phyloP scores from a whole-genome alignment of 2,888 invertebrate species.

The Drosophila fulvimacula region DNA sequence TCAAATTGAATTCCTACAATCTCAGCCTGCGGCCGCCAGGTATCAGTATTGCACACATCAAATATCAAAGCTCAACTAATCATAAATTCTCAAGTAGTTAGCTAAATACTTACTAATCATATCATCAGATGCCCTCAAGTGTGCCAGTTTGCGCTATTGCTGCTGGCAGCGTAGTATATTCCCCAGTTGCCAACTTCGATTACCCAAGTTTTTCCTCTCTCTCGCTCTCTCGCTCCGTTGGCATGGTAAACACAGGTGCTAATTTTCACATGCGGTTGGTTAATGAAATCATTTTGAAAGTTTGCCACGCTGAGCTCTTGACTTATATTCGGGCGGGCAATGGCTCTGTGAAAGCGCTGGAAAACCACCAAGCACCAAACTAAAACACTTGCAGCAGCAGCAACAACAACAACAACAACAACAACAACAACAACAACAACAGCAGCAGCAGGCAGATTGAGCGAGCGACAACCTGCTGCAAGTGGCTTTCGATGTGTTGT shows the following conservation, averaged over 20 bases:
- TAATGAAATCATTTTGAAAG: slow-evolving; percentile 61
- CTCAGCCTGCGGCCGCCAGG: neutral
- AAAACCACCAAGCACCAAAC: slow-evolving; percentile 22
- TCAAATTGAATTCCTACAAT: neutral
- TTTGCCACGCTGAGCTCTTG: slow-evolving; percentile 48
- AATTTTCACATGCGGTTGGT: slow-evolving; percentile 63
- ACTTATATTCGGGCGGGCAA: slow-evolving; percentile 25
- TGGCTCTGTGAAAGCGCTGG: slow-evolving; percentile 14
- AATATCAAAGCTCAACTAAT: slow-evolving; percentile 15
- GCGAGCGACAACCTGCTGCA: slow-evolving; percentile 30
- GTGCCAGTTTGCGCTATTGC: slow-evolving; percentile 17
- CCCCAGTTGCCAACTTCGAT: neutral
- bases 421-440: neutral
- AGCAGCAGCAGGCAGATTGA: slow-evolving; percentile 1
- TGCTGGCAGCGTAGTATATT: neutral
- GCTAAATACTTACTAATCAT: slow-evolving; percentile 39
- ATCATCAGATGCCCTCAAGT: slow-evolving; percentile 27
- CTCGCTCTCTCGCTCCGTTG: neutral
- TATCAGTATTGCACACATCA: neutral
- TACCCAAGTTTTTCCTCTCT: neutral
- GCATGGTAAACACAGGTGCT: slow-evolving; percentile 43
- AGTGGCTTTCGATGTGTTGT: slow-evolving; percentile 53
- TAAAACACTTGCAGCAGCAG: slow-evolving; percentile 13
- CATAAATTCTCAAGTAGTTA: slow-evolving; percentile 22
- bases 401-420: neutral